Evolutionary conservation across 2,113 vertebrate genomes (phyloP).

Genomic region (Cervus canadensis): DNA sequence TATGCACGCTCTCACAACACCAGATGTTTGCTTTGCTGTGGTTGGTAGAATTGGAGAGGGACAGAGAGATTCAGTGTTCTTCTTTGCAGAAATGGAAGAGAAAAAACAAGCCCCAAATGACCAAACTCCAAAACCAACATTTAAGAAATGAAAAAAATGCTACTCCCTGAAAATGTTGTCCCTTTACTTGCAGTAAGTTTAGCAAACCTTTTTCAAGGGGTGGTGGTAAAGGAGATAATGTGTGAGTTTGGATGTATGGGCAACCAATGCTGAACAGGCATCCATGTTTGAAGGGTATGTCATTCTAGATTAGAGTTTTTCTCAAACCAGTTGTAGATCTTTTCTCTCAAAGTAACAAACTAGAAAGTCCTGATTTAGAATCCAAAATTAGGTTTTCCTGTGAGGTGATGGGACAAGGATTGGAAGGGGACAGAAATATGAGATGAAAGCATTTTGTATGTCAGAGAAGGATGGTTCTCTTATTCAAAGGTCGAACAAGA

Average conservation of each 20-base stretch:
- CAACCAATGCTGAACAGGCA: accelerated
- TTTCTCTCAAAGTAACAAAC: background rate
- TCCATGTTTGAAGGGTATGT: background rate
- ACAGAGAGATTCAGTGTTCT: background rate
- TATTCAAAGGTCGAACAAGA: background rate
- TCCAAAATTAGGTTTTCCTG: background rate
- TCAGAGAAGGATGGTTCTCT: background rate
- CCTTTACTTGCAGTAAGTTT: background rate
- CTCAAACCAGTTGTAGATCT: background rate
- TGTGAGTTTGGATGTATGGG: background rate
- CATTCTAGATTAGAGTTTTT: background rate
- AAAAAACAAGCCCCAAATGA: background rate
- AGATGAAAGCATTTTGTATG: background rate
- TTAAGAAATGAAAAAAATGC: background rate
- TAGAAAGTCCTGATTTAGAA: background rate
- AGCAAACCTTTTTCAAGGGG: background rate
- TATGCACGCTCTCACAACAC: background rate
- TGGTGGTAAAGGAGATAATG: background rate
- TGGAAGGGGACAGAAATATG: background rate
- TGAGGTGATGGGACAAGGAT: background rate
- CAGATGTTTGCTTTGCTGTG: background rate
- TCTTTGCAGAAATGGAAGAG: background rate
- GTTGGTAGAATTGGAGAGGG: background rate
- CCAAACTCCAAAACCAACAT: background rate
- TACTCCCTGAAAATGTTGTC: background rate